Base-by-base conservation (phyloP, 2,113 vertebrate species). In the Recurvirostra avosetta region DNA sequence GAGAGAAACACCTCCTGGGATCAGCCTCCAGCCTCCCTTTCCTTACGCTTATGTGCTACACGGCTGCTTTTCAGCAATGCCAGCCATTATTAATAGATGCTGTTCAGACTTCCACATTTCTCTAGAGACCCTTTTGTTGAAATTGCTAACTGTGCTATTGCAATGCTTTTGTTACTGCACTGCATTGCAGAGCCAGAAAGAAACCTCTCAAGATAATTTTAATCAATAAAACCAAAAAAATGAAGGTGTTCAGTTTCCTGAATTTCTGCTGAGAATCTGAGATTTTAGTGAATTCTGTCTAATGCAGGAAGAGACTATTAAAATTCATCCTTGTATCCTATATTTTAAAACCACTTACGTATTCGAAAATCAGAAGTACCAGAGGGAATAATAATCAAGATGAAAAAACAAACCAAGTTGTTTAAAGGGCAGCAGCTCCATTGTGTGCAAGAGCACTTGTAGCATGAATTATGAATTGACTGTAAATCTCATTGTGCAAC, bases 201-300 rank as follows among this genome's bases (percentile, higher is more conserved):
- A 92, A 94, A 81, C 29, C 14, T 66, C 89, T 92, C 86, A 96
- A 81, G 59, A 63, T 21, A 72, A 82, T 94, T 95, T 93, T 85
- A 67, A 87, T 92, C 47, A 79, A 88, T 85, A 86, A 87, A 88
- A 63, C 15, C 75, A 59, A 74, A 56, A 56, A 53, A 61, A 32
- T 26, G 5, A 41, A 7, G 4, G 6, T 41, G 12, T 65, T 91
- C 2, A 2, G 34, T 74, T 95, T 23, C 8, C 47, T 90, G 59
- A 79, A 88, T 74, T 40, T 89, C 43, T 94, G 26, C n/a, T 75
- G 77, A 93, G 43, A 91, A 79, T 49, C 41, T 82, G 43, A 63
- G 36, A 83, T 82, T 87, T 93, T 77, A 79, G 25, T 74, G 43
- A 74, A 27, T 74, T 93, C 11, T 81, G 26, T 66, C 29, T 88